Evolutionary conservation across 2,113 vertebrate species (phyloP).

Genomic region (Chaetodon trifascialis): DNA sequence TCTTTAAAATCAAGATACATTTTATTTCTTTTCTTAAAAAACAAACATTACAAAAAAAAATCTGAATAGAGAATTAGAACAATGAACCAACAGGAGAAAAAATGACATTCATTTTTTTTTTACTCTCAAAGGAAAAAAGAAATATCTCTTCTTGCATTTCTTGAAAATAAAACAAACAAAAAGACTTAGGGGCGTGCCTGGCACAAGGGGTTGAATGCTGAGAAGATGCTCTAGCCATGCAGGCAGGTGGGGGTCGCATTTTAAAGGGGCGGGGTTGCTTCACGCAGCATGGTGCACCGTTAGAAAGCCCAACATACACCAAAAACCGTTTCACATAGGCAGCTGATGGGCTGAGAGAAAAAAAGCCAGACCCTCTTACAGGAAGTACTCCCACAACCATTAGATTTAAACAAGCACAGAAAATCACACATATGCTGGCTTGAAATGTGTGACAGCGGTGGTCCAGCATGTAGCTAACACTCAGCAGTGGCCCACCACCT

Average conservation of each 20-base stretch:
- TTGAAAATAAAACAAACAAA: conserved; percentile 55
- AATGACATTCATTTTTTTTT: conserved; percentile 72
- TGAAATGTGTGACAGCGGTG: conserved; percentile 10
- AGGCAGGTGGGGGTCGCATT: neutral
- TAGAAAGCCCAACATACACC: conserved; percentile 32
- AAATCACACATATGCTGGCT: conserved; percentile 23
- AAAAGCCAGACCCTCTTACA: conserved; percentile 37
- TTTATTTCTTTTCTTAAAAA: conserved; percentile 89
- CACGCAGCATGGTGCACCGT: conserved; percentile 20
- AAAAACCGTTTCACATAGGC: conserved; percentile 46
- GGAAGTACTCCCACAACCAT: conserved; percentile 31
- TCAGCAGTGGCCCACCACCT: conserved; percentile 11
- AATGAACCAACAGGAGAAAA: conserved; percentile 78
- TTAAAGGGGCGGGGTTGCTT: neutral
- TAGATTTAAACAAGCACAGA: conserved; percentile 44
- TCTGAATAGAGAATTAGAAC: conserved; percentile 85
- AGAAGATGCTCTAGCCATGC: conserved; percentile 64
- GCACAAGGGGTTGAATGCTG: conserved; percentile 79
- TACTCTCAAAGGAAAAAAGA: conserved; percentile 59
- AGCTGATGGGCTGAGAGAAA: conserved; percentile 29
- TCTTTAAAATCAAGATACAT: conserved; percentile 90
- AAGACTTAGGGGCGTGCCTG: conserved; percentile 73
- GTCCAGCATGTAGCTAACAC: conserved; percentile 13
- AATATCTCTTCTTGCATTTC: conserved; percentile 66
- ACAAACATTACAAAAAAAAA: conserved; percentile 89